Base-by-base conservation (phyloP, 1,140 invertebrate genomes). In the Micrasema longulum region DNA sequence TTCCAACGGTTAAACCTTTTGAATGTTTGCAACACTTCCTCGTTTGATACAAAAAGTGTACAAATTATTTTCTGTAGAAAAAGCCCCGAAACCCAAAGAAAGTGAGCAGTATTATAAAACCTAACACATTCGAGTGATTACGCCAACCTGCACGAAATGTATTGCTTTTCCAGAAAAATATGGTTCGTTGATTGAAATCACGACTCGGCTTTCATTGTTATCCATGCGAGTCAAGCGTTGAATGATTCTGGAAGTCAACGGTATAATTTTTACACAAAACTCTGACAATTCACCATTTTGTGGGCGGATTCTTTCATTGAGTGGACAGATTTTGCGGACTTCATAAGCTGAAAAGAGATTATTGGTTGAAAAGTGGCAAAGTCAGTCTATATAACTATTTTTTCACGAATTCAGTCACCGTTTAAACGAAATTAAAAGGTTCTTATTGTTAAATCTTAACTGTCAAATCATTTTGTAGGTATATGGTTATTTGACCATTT, bases 91-190 rank as follows among this genome's bases (percentile, higher is more conserved):
- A 7, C 3, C 16, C 35, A 36, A 6, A 60, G 35, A 60, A 60
- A 41, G 18, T 41, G 14, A 23, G 55, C 36, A 20, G 20, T 11
- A 14, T 11, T 20, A 16, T 16, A 16, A 16, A 11, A 11, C 10
- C 10, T 23, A 23, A 20, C 48, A 22, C 48, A 52, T 23, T 52
- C 7, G 48, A 11, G 18, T 6, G 18, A 52, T 52, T 52, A 41
- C 10, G 12, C 55, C 18, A 38, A 60, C 36, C 55, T 36, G 55
- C 55, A 60, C 55, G 55, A 60, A 60, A 14, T 60, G 55, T 60
- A 60, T 60, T 60, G 55, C 55, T 60, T 60, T 60, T 60, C 55
- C 35, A 38, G 35, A 41, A 43, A 60, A 41, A 38, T 60, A 22
- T 60, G 35, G 35, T 14, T 20, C 35, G 55, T 41, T 60, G 55